Conservation (phyloP, 2,113 vertebrate genomes). For the Catagonus wagneri region DNA sequence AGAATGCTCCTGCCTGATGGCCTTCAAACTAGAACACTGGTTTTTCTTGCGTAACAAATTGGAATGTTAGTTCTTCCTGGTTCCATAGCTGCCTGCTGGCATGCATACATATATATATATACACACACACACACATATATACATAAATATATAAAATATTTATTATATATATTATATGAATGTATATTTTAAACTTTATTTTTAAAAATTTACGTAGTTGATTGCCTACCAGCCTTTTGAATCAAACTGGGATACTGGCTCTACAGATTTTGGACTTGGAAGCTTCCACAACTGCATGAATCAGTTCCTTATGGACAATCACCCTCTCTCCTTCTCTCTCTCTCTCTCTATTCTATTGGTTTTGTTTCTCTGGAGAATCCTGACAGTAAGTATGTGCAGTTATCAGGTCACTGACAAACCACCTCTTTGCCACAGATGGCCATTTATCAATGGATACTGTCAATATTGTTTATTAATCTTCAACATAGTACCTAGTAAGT, state of each 20-base stretch:
- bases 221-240: not conserved
- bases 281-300: not conserved
- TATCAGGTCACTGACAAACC: not conserved
- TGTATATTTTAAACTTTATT: no score
- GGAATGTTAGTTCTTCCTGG: not conserved
- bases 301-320: not conserved
- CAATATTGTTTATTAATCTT: not conserved
- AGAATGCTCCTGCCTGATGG: not conserved
- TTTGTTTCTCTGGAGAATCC: not conserved
- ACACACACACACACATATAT: no score
- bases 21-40: not conserved
- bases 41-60: not conserved
- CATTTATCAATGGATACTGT: not conserved
- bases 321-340: not conserved
- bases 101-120: no score
- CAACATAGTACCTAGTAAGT: not conserved
- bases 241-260: not conserved
- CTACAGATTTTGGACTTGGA: not conserved
- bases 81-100: not conserved
- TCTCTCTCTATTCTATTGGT: not conserved
- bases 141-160: no score
- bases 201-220: no score
- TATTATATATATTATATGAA: no score
- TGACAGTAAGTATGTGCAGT: not conserved
- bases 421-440: not conserved